Base-by-base conservation (phyloP, 2,797 vertebrate species). In the Mormyrops attenuatus region DNA sequence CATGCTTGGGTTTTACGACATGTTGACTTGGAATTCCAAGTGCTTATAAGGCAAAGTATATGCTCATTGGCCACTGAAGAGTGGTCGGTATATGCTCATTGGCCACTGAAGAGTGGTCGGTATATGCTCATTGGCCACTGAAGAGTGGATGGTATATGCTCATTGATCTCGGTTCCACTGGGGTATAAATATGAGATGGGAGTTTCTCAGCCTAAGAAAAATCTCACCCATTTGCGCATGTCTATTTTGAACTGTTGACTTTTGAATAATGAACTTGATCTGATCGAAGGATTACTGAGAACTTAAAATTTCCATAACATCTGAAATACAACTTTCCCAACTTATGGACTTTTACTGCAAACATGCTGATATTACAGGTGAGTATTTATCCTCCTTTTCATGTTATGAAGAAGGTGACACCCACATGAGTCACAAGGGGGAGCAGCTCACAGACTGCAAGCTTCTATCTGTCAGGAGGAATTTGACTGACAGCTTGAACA, bases 401-500 rank as follows among this genome's bases (percentile, higher is more conserved):
- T 82, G 41, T 82, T 47, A 47, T 82, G 77, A n/a, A 82, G 77
- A 82, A 47, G 77, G 77, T 82, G 77, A 82, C 77, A 82, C 77
- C 77, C 20, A 15, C 38, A 47, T 47, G 41, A 82, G 17, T 82
- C 77, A 82, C 77, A 47, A 9, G 77, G 20, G 41, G 77, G 41
- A 47, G 77, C 77, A 44, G 17, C 41, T 44, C 77, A 47, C 20
- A 47, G 41, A 47, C 17, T 44, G 77, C 38, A 82, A 82, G 77
- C 77, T 82, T 41, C 77, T 82, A 41, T 44, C 77, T 82, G 77
- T 82, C 77, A 82, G 41, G 17, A 20, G 77, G 77, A 44, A 47
- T 44, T 47, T 82, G 77, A 82, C 77, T 82, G 77, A 82, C 77
- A 82, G 77, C 77, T 82, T 82, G 77, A 44, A 47, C 77, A 82